Percentiles rank a stretch among this genome's conserved stretches.
phyloP scores from a whole-genome alignment of 2,888 invertebrate species.

The Drosophila rellima region DNA sequence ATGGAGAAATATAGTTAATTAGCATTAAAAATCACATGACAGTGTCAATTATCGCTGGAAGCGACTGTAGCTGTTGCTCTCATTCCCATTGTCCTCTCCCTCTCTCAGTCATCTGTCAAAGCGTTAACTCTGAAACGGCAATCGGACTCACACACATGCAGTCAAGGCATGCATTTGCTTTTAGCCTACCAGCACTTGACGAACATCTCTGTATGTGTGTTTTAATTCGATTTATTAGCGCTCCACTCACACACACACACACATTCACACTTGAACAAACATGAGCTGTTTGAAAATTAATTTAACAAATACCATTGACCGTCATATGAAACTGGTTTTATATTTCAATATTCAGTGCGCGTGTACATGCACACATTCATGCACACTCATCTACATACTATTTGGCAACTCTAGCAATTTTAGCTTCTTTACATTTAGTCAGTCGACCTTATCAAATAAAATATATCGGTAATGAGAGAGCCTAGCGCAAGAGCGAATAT shows the following conservation, averaged over 20 bases:
- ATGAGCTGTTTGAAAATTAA: slow-evolving; percentile 37
- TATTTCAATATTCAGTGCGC: slow-evolving; percentile 66
- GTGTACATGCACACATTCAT: slow-evolving; percentile 26
- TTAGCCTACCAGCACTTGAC: slow-evolving; percentile 26
- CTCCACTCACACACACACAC: slow-evolving; percentile 29
- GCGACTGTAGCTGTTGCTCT: slow-evolving; percentile 46
- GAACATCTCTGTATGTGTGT: slow-evolving; percentile 37
- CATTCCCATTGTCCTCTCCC: slow-evolving; percentile 14
- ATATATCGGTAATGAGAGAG: slow-evolving; percentile 51
- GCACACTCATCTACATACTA: slow-evolving; percentile 10
- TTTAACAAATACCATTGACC: slow-evolving; percentile 62
- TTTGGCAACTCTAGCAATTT: slow-evolving; percentile 57
- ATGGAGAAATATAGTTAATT: slow-evolving; percentile 55
- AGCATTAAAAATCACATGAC: slow-evolving; percentile 74
- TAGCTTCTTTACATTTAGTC: slow-evolving; percentile 33
- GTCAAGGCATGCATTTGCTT: slow-evolving; percentile 34
- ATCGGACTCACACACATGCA: neutral
- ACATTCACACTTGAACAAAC: neutral
- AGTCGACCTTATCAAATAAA: slow-evolving; percentile 67
- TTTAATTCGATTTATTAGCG: slow-evolving; percentile 72
- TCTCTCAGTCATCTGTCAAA: slow-evolving; percentile 14
- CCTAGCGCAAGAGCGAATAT: neutral
- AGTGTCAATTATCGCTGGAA: slow-evolving; percentile 45
- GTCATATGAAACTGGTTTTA: slow-evolving; percentile 73
- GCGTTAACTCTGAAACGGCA: slow-evolving; percentile 46